Evolutionary conservation across 2,888 invertebrate species (phyloP).

Genomic region (Metellina segmentata): DNA sequence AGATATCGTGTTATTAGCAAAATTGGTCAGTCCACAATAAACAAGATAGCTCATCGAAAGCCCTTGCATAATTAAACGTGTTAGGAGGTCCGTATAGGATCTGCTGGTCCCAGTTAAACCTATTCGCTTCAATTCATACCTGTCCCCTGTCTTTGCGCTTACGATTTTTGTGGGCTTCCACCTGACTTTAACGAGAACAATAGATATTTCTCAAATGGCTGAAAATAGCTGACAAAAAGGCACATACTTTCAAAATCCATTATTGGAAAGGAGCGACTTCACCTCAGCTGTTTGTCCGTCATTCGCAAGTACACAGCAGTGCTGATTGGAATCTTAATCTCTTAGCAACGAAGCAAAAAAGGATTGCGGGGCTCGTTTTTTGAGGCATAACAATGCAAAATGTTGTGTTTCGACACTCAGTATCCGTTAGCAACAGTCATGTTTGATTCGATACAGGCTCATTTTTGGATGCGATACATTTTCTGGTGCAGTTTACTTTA

Average conservation of each 20-base stretch:
- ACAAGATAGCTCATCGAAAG: too few relatives aligned
- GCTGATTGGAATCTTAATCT: slow-evolving; percentile 28
- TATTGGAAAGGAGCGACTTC: slow-evolving; percentile 18
- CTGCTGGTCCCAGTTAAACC: too few relatives aligned
- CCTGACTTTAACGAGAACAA: too few relatives aligned
- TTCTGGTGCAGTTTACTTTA: background rate
- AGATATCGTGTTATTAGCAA: too few relatives aligned
- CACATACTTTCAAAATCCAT: slow-evolving; percentile 10
- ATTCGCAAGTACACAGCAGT: slow-evolving; percentile 2
- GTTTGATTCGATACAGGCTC: background rate
- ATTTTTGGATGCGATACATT: slow-evolving; percentile 8
- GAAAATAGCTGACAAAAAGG: too few relatives aligned
- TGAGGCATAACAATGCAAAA: background rate
- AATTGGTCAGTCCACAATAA: too few relatives aligned
- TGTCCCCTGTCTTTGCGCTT: too few relatives aligned
- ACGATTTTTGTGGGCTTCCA: too few relatives aligned
- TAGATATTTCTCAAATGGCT: too few relatives aligned
- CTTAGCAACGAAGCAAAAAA: slow-evolving; percentile 41
- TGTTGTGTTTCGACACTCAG: slow-evolving; percentile 31
- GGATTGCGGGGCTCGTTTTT: background rate
- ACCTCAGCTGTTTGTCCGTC: slow-evolving; percentile 13
- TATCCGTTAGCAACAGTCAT: slow-evolving; percentile 43
- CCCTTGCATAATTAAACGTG: too few relatives aligned
- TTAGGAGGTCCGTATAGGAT: too few relatives aligned
- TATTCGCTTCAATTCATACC: too few relatives aligned